Evolutionary conservation across 2,797 vertebrate species (phyloP), one percentile per base, ranked within the genome.

Genomic region (Protosalanx chinensis): DNA sequence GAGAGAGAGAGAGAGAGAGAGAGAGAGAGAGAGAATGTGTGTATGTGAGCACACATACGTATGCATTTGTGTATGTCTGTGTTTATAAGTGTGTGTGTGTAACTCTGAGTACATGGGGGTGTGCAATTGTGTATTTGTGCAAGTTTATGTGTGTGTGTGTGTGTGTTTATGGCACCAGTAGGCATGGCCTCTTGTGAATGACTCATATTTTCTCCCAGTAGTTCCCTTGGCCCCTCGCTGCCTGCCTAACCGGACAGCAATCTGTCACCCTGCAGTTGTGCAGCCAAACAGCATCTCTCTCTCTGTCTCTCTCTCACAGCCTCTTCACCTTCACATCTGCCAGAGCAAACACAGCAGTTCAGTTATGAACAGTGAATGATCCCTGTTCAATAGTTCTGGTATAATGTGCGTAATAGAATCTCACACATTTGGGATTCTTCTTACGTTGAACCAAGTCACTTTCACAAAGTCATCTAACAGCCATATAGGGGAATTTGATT

Each of bases 151-250:
- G 67, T 69, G 67, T 67, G 35, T 67, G 20, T 70, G 6, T 49
- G 63, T 20, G 72, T 41, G 61, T 13, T 49, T 56, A 66, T 63
- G 35, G 15, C 27, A 56, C 66, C 58, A 71, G 57, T 58, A 70
- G 64, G 29, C 49, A 63, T 53, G 64, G 65, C 62, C 71, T 33
- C 76, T 67, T 65, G 60, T 65, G 61, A 69, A 68, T 82, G 76
- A 84, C 61, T 80, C 74, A 82, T 70, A 68, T 80, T 78, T 82
- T 79, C 74, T 80, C 61, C 63, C 51, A 51, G 74, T 70, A 71
- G 73, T 72, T 72, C 53, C 60, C 60, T 5, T 20, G 46, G 60
- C 53, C 68, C 73, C 35, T 49, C 63, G 35, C 20, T 66, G 64
- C 37, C 27, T 67, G 41, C 49, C 70, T 61, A 66, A 70, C 49